These are phyloP conservation scores for Zaprionus africanus DNA, from an alignment of 1,140 invertebrate genomes.

Conservation along the genomic window DNA sequence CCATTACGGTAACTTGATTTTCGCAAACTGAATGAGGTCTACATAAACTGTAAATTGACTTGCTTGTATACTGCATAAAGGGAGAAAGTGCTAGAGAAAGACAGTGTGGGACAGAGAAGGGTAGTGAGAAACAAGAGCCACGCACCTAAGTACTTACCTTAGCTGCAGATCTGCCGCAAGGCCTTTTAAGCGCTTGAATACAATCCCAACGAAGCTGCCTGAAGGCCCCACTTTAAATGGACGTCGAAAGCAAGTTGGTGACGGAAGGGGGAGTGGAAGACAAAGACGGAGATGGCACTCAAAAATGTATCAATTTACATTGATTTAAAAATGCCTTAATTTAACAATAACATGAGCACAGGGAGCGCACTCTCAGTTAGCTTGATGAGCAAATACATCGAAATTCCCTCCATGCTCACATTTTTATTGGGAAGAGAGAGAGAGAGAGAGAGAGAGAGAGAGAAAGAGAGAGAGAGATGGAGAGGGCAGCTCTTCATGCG, in stretches of 20 bases:
- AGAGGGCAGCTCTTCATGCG: conserved; percentile 5
- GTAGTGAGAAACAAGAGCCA: too few relatives aligned
- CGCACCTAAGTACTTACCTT: neutral
- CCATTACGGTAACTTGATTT: conserved; percentile 5
- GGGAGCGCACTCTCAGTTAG: neutral
- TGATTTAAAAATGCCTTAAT: neutral
- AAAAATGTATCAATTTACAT: conserved; percentile 5
- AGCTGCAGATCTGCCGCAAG: neutral
- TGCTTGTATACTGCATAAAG: neutral
- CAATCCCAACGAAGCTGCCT: neutral
- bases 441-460: neutral
- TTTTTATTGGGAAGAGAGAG: neutral
- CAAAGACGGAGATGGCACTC: neutral
- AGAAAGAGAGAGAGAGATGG: neutral
- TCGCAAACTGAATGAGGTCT: neutral
- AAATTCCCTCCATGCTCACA: neutral
- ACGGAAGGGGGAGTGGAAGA: too few relatives aligned
- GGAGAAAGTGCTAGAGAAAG: neutral
- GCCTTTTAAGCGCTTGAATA: neutral
- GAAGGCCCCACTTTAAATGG: neutral
- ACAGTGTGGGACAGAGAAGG: neutral
- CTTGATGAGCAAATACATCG: neutral
- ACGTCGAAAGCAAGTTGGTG: neutral
- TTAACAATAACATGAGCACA: neutral
- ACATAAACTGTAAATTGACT: conserved; percentile 2